Evolutionary conservation across 2,113 vertebrate genomes (phyloP), one percentile per base, ranked within the genome.

Genomic region (Pseudonaja textilis): DNA sequence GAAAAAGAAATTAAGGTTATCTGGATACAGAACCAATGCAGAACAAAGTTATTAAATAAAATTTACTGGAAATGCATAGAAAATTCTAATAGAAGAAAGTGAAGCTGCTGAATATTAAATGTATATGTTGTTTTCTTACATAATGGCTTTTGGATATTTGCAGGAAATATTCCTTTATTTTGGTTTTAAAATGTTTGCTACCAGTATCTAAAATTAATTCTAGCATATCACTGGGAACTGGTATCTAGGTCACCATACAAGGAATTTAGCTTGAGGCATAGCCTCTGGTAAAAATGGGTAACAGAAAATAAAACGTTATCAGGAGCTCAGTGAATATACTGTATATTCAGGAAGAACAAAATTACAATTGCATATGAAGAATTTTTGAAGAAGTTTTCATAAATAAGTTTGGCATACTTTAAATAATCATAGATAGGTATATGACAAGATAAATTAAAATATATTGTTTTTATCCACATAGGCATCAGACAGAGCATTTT

Each of bases 191-290:
- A 91, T 96, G 29, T 89, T 95, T 93, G 94, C 59, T 94, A 39
- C 52, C 93, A 94, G 52, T 94, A 94, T 52, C 55, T 64, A 56
- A 87, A 93, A 88, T 95, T 91, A 94, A 92, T 95, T 96, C 95
- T 88, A 93, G 47, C 86, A 4, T 95, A 91, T 90, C 92, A 91
- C 89, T 95, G 0, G 0, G 89, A 88, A 91, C 92, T 94, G 47
- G 52, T 89, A 89, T 93, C 87, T 94, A 93, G 61, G 87, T 96
- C 29, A 56, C 47, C 91, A 42, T 74, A 39, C 61, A 74, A 88
- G 94, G 93, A 95, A 96, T 97, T 95, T 96, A 91, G 95, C 95
- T 94, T 89, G 87, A 96, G 93, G 94, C 93, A 96, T 92, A 93
- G 94, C 93, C 93, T 96, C 93, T 96, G 92, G 94, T 96, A 95